Conservation (phyloP, 1,140 invertebrate genomes). For the Drosophila erecta region DNA sequence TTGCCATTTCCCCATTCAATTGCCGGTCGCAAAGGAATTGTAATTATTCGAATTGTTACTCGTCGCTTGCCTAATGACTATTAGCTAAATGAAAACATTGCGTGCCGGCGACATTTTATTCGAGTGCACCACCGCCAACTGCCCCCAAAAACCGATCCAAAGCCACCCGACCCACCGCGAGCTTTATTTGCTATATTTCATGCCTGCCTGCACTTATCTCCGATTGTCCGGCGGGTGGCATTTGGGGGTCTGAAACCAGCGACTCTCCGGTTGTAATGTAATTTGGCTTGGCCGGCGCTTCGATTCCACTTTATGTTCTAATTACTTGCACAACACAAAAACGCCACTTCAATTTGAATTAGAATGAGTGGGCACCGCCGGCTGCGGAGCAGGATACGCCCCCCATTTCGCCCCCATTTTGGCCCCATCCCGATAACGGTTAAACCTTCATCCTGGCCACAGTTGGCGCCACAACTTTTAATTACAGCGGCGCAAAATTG, state of each 20-base stretch:
- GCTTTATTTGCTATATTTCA: constrained; percentile 81
- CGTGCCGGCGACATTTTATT: constrained; percentile 76
- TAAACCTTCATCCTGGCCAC: constrained; percentile 53
- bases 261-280: constrained; percentile 50
- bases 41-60: constrained; percentile 67
- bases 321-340: constrained; percentile 82
- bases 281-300: constrained; percentile 65
- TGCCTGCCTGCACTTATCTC: constrained; percentile 81
- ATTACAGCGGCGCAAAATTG: constrained; percentile 76
- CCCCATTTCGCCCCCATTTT: neutral
- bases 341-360: constrained; percentile 80
- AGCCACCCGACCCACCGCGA: constrained; percentile 2
- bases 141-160: neutral
- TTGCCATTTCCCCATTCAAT: constrained; percentile 10
- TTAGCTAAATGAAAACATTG: constrained; percentile 82
- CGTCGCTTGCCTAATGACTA: constrained; percentile 69
- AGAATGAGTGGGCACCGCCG: constrained; percentile 61
- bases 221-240: constrained; percentile 68
- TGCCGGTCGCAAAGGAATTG: constrained; percentile 36
- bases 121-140: constrained; percentile 22
- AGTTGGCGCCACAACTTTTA: constrained; percentile 80
- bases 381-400: neutral
- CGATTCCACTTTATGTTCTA: constrained; percentile 77
- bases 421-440: constrained; percentile 7
- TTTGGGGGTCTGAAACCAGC: neutral